Evolutionary conservation across 2,113 vertebrate species (phyloP).

Genomic region (Oxygymnocypris stewartii): DNA sequence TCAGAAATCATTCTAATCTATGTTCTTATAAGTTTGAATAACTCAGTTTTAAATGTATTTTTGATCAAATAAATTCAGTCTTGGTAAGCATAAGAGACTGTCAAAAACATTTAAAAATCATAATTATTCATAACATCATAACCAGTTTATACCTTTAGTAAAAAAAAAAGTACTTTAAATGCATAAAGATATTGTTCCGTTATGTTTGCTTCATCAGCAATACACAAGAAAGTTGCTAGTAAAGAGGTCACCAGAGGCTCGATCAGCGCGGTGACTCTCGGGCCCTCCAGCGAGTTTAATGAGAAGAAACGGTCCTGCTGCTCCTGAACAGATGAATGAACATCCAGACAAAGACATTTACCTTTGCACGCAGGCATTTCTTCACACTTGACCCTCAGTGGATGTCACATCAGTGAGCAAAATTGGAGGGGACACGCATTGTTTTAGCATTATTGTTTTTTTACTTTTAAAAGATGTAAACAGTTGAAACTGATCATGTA

Average conservation of each 20-base stretch:
- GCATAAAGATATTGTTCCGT: background rate
- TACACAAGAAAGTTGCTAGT: constrained; percentile 85
- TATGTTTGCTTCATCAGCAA: constrained; percentile 71
- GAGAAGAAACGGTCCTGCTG: constrained; percentile 70
- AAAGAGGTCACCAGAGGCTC: constrained; percentile 82
- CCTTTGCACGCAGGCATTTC: background rate
- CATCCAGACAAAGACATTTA: background rate
- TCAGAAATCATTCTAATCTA: background rate
- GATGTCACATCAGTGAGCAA: background rate
- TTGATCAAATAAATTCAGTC: background rate
- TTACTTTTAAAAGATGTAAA: background rate
- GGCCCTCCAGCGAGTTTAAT: constrained; percentile 48
- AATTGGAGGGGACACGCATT: background rate
- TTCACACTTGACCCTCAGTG: background rate
- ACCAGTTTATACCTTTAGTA: background rate
- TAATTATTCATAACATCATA: background rate
- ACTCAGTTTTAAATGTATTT: background rate
- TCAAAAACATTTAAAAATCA: too few relatives aligned
- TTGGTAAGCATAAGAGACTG: background rate
- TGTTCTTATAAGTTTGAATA: background rate
- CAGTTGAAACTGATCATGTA: background rate
- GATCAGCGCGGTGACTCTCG: constrained; percentile 71
- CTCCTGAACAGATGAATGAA: constrained; percentile 64
- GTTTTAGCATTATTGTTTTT: background rate
- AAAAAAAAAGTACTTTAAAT: background rate